These are phyloP conservation scores for Lordiphosa clarofinis DNA, from an alignment of 1,140 invertebrate species.

Conservation along the genomic window DNA sequence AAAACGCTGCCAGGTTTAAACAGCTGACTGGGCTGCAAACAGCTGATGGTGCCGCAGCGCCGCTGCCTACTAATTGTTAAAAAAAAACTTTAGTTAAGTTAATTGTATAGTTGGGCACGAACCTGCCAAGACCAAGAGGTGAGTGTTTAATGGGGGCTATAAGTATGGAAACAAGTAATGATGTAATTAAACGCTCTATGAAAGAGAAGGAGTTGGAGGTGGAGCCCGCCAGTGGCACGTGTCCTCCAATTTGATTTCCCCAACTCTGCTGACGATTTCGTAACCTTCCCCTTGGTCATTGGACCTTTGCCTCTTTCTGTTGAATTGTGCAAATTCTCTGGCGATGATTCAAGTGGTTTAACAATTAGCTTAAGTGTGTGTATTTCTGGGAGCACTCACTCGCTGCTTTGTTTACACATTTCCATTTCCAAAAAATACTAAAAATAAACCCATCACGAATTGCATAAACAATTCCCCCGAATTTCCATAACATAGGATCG, in stretches of 20 bases:
- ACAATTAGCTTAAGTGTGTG: background rate
- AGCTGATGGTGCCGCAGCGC: background rate
- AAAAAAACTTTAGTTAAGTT: slow-evolving; percentile 14
- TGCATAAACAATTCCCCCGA: slow-evolving; percentile 9
- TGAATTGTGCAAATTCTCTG: no score
- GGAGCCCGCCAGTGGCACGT: no score
- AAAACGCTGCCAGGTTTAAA: background rate
- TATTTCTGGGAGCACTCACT: background rate
- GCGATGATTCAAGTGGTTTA: no score
- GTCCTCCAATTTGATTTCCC: no score
- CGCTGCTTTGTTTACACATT: no score
- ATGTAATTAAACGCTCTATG: no score
- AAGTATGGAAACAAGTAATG: background rate
- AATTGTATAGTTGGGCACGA: slow-evolving; percentile 7
- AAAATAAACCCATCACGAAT: slow-evolving; percentile 8
- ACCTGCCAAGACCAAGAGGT: background rate
- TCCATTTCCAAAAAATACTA: slow-evolving; percentile 3
- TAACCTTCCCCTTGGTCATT: no score
- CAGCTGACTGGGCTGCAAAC: slow-evolving; percentile 20
- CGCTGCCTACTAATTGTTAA: slow-evolving; percentile 1
- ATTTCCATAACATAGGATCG: background rate
- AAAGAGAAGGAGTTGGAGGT: no score
- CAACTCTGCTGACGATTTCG: no score
- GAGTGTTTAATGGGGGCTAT: background rate
- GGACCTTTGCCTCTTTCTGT: no score